Evolutionary conservation across 2,113 vertebrate genomes (phyloP).

Genomic region (Pica pica): DNA sequence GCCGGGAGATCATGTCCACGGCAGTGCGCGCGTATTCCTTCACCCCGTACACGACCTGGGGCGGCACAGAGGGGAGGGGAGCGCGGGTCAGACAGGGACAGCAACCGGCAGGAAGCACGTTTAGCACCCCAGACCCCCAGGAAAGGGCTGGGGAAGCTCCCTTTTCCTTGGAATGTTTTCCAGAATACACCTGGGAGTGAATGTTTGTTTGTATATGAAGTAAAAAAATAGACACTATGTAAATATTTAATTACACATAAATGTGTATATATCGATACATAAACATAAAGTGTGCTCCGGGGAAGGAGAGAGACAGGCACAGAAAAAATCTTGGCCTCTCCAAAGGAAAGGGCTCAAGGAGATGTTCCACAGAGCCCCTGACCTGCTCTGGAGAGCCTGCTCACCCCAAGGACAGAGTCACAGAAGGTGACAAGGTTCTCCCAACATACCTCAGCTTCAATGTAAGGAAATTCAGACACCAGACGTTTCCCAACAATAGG

Average conservation of each 20-base stretch:
- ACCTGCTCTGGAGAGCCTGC: not conserved
- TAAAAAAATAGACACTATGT: fast-evolving
- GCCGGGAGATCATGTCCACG: constrained; percentile 89
- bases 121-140: fast-evolving
- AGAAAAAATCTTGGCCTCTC: not conserved
- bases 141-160: not conserved
- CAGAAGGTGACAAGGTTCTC: fast-evolving
- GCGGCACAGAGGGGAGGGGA: not conserved
- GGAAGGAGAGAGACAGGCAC: not conserved
- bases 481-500: constrained; percentile 92
- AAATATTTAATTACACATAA: not conserved
- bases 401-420: not conserved
- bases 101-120: fast-evolving
- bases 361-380: fast-evolving
- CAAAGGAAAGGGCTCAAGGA: not conserved
- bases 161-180: fast-evolving
- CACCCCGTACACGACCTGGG: constrained; percentile 87
- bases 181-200: not conserved
- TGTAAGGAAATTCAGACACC: constrained; percentile 96
- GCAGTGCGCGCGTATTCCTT: constrained; percentile 94
- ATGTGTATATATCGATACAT: fast-evolving
- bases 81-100: fast-evolving
- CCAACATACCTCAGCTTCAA: constrained; percentile 89
- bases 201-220: fast-evolving
- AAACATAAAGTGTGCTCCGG: not conserved